Evolutionary conservation across 2,113 vertebrate genomes (phyloP), one percentile per base, ranked within the genome.

Genomic region (Calyptommatus sinebrachiatus): DNA sequence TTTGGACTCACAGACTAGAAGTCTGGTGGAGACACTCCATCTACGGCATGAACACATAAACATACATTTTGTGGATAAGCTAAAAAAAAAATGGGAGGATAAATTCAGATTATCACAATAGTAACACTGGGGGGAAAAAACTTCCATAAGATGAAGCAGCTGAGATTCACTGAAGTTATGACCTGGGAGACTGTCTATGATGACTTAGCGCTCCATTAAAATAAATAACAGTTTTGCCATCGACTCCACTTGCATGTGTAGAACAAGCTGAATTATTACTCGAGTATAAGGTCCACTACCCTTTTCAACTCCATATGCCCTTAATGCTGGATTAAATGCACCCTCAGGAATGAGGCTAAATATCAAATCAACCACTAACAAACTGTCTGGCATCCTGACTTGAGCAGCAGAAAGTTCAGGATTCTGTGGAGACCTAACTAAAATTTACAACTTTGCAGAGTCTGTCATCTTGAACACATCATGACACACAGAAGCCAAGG

Each of bases 401-500:
- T 88, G 73, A 60, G 78, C 45, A 76, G 88, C 81, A 90, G 69
- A 82, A 90, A 89, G 84, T 91, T 92, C 83, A 87, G 63, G 46
- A 92, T 89, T 94, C 85, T 87, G 81, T 74, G 46, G 83, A 91
- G 88, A 89, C 82, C 75, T 81, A 85, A 69, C 88, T 87, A 89
- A 89, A 94, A 93, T 91, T 87, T 88, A 93, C 89, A 89, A 73
- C 88, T 94, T 94, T 88, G 84, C 87, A 93, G 78, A 88, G 73
- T 24, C 68, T 90, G 84, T 94, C 93, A 93, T 93, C 92, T 83
- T 94, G 94, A 95, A 95, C 87, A 89, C 91, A 94, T 95, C 91
- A 92, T 83, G 92, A 94, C 89, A 92, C 65, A 94, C 94, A 94
- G 94, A 94, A 96, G 94, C 95, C 93, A 95, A 95, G 86, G 87